These are phyloP conservation scores for Periphyllus acericola DNA, from an alignment of 2,888 invertebrate genomes.

Conservation along the genomic window DNA sequence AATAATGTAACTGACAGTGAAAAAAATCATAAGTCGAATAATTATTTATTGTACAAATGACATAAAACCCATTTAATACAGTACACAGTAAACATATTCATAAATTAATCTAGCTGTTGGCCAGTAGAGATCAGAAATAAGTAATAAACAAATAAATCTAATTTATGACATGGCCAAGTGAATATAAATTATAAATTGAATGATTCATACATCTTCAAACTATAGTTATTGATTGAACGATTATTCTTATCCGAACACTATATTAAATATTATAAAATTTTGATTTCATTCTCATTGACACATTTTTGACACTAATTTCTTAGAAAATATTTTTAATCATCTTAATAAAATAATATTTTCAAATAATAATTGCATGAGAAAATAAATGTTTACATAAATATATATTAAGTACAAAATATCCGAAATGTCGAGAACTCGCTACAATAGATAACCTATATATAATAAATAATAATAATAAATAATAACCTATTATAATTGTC, in stretches of 20 bases:
- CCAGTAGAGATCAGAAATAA: background rate
- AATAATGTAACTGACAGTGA: background rate
- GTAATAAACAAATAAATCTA: background rate
- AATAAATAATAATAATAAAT: too few relatives aligned
- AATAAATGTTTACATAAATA: background rate
- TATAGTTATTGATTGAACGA: background rate
- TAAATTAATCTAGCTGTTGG: background rate
- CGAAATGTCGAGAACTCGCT: background rate
- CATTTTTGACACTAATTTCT: background rate
- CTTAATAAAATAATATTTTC: background rate
- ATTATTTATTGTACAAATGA: background rate
- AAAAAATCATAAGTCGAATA: background rate
- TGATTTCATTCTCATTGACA: background rate
- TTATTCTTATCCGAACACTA: background rate
- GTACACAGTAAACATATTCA: background rate
- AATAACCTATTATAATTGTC: too few relatives aligned
- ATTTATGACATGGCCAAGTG: background rate
- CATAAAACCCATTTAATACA: background rate
- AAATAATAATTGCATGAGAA: background rate
- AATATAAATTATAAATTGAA: conserved; percentile 9
- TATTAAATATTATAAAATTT: background rate
- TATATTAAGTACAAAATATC: background rate
- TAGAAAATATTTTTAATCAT: background rate
- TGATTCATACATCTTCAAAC: background rate
- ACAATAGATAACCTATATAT: conserved; percentile 17